Percentiles rank a stretch among this genome's conserved stretches.
These are phyloP conservation scores for Tenthredo mesomela DNA, from an alignment of 2,888 invertebrate genomes.

Conservation along the genomic window DNA sequence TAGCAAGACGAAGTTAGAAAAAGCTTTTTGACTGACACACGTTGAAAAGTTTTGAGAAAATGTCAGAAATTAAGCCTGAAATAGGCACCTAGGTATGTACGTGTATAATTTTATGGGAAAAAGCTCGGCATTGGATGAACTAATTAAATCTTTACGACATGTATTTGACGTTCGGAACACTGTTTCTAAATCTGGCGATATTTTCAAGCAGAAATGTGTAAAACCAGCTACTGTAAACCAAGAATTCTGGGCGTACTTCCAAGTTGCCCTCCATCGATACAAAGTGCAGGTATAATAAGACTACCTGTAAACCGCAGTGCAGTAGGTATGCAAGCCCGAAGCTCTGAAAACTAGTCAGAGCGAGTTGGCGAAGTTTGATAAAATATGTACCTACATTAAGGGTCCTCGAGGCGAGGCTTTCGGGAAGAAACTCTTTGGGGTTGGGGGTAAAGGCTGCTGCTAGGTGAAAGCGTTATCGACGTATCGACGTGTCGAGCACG, in stretches of 20 bases:
- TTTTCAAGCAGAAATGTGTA: not conserved
- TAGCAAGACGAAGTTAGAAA: not conserved
- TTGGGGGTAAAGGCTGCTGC: slow-evolving; percentile 19
- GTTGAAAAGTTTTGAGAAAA: not conserved
- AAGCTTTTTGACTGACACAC: not conserved
- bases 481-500: slow-evolving; percentile 51
- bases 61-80: not conserved
- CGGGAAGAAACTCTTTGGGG: slow-evolving; percentile 25
- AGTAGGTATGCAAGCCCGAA: slow-evolving; percentile 8
- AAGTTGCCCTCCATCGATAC: slow-evolving; percentile 16
- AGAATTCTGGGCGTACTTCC: not conserved
- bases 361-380: slow-evolving; percentile 49
- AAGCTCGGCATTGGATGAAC: not conserved
- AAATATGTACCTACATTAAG: slow-evolving; percentile 52
- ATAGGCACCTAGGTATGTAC: not conserved
- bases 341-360: slow-evolving; percentile 38
- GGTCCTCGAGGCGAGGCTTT: slow-evolving; percentile 44
- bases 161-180: not conserved
- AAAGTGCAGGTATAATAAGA: slow-evolving; percentile 39
- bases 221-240: not conserved
- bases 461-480: slow-evolving; percentile 41
- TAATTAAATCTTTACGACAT: not conserved
- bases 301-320: slow-evolving; percentile 7
- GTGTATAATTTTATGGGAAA: slow-evolving; percentile 2
- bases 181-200: not conserved